Conservation (phyloP, 2,888 invertebrate genomes). For the Orchestes rusci region DNA sequence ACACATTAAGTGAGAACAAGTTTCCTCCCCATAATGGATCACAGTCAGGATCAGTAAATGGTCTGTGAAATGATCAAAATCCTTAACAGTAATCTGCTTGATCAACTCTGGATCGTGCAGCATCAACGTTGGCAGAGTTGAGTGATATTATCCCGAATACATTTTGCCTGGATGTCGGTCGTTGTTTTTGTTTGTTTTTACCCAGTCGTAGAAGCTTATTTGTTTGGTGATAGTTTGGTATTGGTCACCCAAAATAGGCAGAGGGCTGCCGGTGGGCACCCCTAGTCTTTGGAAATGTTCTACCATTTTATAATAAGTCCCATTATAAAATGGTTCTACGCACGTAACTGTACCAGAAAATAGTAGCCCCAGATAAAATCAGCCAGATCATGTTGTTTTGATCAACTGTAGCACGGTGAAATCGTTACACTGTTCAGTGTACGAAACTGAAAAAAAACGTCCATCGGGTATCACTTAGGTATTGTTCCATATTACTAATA, state of each 20-base stretch:
- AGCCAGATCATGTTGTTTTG: too few relatives aligned
- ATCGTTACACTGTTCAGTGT: too few relatives aligned
- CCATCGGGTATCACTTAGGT: too few relatives aligned
- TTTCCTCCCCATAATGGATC: slow-evolving; percentile 47
- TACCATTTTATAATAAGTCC: too few relatives aligned
- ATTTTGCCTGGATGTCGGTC: neutral
- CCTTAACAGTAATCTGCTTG: slow-evolving; percentile 50
- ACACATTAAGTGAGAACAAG: too few relatives aligned
- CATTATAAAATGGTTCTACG: too few relatives aligned
- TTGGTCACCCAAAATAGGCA: neutral
- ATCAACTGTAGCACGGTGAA: too few relatives aligned
- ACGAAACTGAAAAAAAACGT: too few relatives aligned
- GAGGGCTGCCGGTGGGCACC: neutral
- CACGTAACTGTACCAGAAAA: too few relatives aligned
- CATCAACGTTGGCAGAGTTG: slow-evolving; percentile 43
- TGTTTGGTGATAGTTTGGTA: neutral
- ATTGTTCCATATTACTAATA: too few relatives aligned
- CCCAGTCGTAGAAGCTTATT: neutral
- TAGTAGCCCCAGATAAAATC: too few relatives aligned
- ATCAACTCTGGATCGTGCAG: slow-evolving; percentile 52
- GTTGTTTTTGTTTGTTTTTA: neutral
- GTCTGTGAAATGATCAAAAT: slow-evolving; percentile 51
- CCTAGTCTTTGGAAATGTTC: neutral
- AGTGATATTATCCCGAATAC: slow-evolving; percentile 33
- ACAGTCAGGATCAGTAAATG: slow-evolving; percentile 33